These are phyloP conservation scores for Oscheius sp. DNA, from an alignment of 2,888 invertebrate species.

Conservation along the genomic window DNA sequence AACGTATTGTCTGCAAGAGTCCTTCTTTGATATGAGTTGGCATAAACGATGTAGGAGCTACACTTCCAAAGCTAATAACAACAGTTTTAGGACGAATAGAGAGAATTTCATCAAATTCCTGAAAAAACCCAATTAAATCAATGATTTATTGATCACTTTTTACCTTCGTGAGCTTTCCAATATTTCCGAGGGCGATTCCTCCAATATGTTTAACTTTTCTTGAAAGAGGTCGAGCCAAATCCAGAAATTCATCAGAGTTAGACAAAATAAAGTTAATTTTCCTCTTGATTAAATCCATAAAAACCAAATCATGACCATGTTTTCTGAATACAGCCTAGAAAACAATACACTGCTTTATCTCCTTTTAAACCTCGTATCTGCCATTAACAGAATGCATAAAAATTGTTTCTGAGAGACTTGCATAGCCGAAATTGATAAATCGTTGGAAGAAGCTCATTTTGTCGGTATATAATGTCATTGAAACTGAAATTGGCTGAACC, in stretches of 20 bases:
- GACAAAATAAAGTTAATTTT: constrained; percentile 7
- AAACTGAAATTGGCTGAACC: constrained; percentile 3
- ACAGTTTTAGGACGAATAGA: background rate
- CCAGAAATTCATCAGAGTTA: constrained; percentile 22
- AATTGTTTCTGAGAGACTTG: background rate
- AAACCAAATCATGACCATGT: background rate
- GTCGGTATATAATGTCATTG: constrained; percentile 2
- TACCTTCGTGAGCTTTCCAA: background rate
- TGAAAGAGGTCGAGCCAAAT: constrained; percentile 14
- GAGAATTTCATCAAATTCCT: constrained; percentile 14
- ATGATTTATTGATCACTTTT: background rate
- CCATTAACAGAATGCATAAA: background rate
- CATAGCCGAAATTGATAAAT: constrained; percentile 11
- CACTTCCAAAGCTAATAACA: constrained; percentile 19
- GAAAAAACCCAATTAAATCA: background rate
- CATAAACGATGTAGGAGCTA: constrained; percentile 17
- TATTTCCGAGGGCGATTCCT: constrained; percentile 11
- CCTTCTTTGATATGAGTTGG: constrained; percentile 8
- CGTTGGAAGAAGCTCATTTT: constrained; percentile 19
- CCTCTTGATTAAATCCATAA: background rate
- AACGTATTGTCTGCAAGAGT: background rate
- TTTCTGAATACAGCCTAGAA: constrained; percentile 21
- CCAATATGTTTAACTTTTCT: constrained; percentile 22
- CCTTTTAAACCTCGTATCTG: background rate
- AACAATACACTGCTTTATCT: background rate